phyloP scores from a whole-genome alignment of 2,888 invertebrate species.

The Orthosia gracilis region DNA sequence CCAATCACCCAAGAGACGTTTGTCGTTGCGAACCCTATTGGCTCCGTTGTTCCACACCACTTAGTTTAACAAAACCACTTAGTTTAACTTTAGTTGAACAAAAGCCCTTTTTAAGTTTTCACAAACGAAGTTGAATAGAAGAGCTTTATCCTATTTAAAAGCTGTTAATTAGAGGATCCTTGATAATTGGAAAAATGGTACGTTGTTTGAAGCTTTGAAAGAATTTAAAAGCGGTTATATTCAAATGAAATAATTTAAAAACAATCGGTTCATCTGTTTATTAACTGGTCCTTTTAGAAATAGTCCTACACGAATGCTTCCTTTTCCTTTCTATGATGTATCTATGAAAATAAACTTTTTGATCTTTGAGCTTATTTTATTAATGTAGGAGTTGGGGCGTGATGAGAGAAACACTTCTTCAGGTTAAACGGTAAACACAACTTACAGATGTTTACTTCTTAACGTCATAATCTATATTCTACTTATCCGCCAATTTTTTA shows the following conservation, averaged over 20 bases:
- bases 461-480: no score
- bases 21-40: conserved; percentile 21
- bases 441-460: no score
- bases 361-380: not conserved
- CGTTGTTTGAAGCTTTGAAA: not conserved
- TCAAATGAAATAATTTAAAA: not conserved
- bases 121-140: conserved; percentile 8
- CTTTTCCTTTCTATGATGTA: not conserved
- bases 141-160: conserved; percentile 20
- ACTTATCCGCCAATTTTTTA: no score
- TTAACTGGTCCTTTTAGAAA: not conserved
- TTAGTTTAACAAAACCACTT: no score
- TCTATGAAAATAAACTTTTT: no score
- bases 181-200: conserved; percentile 4
- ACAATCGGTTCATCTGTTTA: not conserved
- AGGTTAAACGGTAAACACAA: no score
- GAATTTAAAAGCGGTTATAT: no score
- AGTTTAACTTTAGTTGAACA: no score
- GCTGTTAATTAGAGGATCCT: conserved; percentile 1
- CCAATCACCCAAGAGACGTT: conserved; percentile 42
- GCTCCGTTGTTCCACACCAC: conserved; percentile 35
- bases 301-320: no score
- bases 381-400: not conserved
- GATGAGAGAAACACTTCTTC: no score
- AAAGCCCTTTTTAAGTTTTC: conserved; percentile 33